Evolutionary conservation across 2,888 invertebrate species (phyloP), one percentile per base, ranked within the genome.

Genomic region (Macroteleia sp.): DNA sequence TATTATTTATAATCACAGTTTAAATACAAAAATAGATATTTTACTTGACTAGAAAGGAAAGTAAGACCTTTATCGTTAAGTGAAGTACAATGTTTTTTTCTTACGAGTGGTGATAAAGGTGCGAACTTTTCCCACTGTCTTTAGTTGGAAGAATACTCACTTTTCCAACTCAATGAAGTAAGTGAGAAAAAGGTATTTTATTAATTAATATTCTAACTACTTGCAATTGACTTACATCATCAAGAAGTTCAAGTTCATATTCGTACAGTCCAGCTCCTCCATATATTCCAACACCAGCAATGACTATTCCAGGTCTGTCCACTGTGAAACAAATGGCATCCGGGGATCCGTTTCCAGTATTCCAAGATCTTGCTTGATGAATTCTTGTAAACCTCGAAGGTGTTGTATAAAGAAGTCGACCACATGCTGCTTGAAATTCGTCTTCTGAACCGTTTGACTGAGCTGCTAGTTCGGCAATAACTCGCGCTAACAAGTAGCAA

Each of bases 261-360:
- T 97, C 97, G 88, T 97, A 97, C 84, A 94, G 95, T 0, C 97
- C 97, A 1, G 95, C 94, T 0, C 98, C 98, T 0, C 97, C 96
- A 90, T 97, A 99, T 25, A 98, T 95, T 85, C 96, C 96, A 2
- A 96, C 96, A 0, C 99, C 99, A 22, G 96, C 96, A 36, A 99
- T 94, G 19, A 96, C 95, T 46, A 99, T 95, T 1, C 98, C 98
- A 0, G 96, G 93, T 16, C 96, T 94, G 92, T 99, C 98, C 8
- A 99, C 98, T 30, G 96, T 95, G 88, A 99, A 98, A 86, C 97
- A 97, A 85, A 99, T 96, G 0, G 98, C 98, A 92, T 99, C 99
- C 0, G 98, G 97, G 8, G 97, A 97, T 25, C 98, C 98, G 90
- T 97, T 98, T 2, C 98, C 98, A 0, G 98, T 98, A 90, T 99